Conservation (phyloP, 2,888 invertebrate species). For the Mesorhabditis sp. region DNA sequence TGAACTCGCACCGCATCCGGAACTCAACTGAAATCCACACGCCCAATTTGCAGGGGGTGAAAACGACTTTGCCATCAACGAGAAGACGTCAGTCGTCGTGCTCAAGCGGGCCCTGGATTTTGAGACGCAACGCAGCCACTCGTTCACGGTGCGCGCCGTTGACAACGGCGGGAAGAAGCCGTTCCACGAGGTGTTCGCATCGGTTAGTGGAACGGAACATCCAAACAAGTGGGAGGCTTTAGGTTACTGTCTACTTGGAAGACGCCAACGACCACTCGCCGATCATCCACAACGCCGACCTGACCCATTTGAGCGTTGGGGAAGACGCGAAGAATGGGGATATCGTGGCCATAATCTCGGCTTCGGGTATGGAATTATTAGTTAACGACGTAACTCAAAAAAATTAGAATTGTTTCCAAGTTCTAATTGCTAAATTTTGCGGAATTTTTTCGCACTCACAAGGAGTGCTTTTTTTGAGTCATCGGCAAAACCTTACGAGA, state of each 20-base stretch:
- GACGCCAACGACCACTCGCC: constrained; percentile 28
- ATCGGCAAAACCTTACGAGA: too few relatives aligned
- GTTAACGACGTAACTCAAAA: too few relatives aligned
- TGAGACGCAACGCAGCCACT: constrained; percentile 29
- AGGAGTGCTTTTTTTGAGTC: too few relatives aligned
- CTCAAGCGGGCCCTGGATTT: constrained; percentile 22
- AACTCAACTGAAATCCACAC: background rate
- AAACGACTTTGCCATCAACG: background rate
- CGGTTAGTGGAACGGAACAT: constrained; percentile 15
- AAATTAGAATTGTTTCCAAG: too few relatives aligned
- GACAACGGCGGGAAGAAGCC: constrained; percentile 22
- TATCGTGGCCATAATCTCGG: constrained; percentile 20
- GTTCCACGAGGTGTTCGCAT: constrained; percentile 30
- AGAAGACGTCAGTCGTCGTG: constrained; percentile 19
- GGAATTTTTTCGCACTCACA: too few relatives aligned
- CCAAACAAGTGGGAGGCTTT: background rate
- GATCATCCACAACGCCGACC: constrained; percentile 25
- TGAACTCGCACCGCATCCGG: too few relatives aligned
- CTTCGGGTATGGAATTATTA: constrained; percentile 18
- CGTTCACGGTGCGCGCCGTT: constrained; percentile 23
- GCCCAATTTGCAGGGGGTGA: background rate
- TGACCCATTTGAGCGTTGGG: constrained; percentile 24
- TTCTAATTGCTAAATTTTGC: too few relatives aligned
- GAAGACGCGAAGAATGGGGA: constrained; percentile 21
- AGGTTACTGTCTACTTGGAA: constrained; percentile 21